These are phyloP conservation scores for Oriolus oriolus DNA, from an alignment of 2,113 vertebrate genomes.

Conservation along the genomic window DNA sequence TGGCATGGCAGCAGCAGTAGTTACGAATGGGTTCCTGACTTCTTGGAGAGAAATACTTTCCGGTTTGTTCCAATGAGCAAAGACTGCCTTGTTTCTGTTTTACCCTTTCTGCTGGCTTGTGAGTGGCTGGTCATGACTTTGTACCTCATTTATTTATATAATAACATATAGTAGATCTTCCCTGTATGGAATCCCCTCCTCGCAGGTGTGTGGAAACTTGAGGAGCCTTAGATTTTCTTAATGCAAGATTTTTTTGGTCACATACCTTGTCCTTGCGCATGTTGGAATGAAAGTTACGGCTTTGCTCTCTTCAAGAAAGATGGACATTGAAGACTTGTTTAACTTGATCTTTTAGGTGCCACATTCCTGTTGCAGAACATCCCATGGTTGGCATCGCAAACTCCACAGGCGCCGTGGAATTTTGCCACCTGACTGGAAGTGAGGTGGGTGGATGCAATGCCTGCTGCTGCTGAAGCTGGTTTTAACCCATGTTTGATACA, in stretches of 20 bases:
- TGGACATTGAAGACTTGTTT: background rate
- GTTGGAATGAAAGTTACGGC: background rate
- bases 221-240: background rate
- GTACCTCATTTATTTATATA: background rate
- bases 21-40: background rate
- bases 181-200: rapidly evolving
- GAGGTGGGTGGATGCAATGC: conserved; percentile 75
- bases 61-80: background rate
- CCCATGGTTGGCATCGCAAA: conserved; percentile 82
- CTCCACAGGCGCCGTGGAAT: conserved; percentile 80
- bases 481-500: background rate
- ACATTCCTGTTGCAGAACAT: conserved; percentile 73
- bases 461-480: background rate
- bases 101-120: background rate
- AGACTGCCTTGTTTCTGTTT: background rate
- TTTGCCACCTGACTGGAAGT: conserved; percentile 71
- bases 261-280: background rate
- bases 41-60: background rate
- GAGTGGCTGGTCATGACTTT: background rate
- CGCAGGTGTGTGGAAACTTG: background rate
- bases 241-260: background rate
- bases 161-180: background rate
- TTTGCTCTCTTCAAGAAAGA: background rate
- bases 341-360: conserved; percentile 80
- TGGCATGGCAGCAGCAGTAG: background rate